phyloP scores from a whole-genome alignment of 2,888 invertebrate species.

The Eretmocerus hayati region DNA sequence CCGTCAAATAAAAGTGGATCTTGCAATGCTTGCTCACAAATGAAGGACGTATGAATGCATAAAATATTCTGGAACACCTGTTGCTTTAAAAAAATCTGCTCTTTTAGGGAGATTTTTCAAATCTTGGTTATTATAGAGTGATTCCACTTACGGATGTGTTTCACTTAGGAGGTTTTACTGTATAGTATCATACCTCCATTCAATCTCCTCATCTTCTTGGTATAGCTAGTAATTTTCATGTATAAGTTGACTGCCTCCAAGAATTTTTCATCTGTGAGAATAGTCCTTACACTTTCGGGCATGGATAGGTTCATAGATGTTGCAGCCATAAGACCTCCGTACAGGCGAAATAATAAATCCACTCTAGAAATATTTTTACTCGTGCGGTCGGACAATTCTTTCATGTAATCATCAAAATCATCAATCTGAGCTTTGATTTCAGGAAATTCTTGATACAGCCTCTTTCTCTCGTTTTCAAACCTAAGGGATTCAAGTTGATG shows the following conservation, averaged over 20 bases:
- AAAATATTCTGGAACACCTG: too few relatives aligned
- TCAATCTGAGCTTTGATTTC: too few relatives aligned
- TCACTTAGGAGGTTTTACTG: slow-evolving; percentile 51
- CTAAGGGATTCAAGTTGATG: too few relatives aligned
- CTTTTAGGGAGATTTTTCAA: too few relatives aligned
- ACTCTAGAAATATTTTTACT: slow-evolving; percentile 26
- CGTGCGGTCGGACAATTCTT: slow-evolving; percentile 23
- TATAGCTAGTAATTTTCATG: slow-evolving; percentile 53
- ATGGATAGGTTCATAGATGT: slow-evolving; percentile 51
- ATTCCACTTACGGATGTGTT: too few relatives aligned
- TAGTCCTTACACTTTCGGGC: slow-evolving; percentile 53
- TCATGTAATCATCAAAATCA: slow-evolving; percentile 27
- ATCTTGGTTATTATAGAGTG: not conserved
- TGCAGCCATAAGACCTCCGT: slow-evolving; percentile 43
- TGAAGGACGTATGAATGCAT: too few relatives aligned
- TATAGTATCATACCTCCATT: slow-evolving; percentile 57
- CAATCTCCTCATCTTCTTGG: slow-evolving; percentile 48
- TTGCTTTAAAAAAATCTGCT: not conserved
- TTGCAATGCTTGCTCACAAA: too few relatives aligned
- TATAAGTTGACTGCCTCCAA: slow-evolving; percentile 50
- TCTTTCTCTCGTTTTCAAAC: too few relatives aligned
- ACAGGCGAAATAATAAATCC: slow-evolving; percentile 29
- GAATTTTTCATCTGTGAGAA: slow-evolving; percentile 50
- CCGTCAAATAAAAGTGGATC: too few relatives aligned
- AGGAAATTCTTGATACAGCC: too few relatives aligned